phyloP scores from a whole-genome alignment of 2,113 vertebrate genomes.

The Cyrtonyx montezumae region DNA sequence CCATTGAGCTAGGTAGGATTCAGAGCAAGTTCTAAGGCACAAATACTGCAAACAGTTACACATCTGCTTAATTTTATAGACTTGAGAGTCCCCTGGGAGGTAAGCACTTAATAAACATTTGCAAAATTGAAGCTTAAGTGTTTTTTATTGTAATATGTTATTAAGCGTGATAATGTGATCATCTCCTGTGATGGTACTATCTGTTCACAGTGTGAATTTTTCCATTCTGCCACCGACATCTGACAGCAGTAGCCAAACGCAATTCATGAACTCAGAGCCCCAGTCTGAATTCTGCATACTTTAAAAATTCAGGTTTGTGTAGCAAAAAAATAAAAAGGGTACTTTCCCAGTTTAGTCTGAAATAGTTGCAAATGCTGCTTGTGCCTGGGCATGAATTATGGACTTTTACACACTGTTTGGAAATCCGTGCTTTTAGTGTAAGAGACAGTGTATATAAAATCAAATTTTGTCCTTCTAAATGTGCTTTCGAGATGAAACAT shows the following conservation, averaged over 20 bases:
- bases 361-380: conserved; percentile 15
- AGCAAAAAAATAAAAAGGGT: neutral
- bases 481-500: conserved; percentile 28
- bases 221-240: neutral
- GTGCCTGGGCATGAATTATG: conserved; percentile 32
- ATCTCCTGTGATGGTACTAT: neutral
- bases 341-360: neutral
- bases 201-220: neutral
- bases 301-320: neutral
- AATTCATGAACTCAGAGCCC: neutral
- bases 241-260: neutral
- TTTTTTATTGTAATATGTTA: neutral
- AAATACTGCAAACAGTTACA: neutral
- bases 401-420: conserved; percentile 42
- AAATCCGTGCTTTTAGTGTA: conserved; percentile 57
- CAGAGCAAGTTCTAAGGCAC: neutral
- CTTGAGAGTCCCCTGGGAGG: neutral
- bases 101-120: neutral
- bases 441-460: conserved; percentile 34
- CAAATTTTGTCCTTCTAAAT: conserved; percentile 53
- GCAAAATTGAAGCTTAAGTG: neutral
- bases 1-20: neutral
- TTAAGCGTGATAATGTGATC: neutral
- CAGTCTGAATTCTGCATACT: neutral
- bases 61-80: neutral